Base-by-base conservation (phyloP, 2,888 invertebrate genomes). In the Eurytoma californica region DNA sequence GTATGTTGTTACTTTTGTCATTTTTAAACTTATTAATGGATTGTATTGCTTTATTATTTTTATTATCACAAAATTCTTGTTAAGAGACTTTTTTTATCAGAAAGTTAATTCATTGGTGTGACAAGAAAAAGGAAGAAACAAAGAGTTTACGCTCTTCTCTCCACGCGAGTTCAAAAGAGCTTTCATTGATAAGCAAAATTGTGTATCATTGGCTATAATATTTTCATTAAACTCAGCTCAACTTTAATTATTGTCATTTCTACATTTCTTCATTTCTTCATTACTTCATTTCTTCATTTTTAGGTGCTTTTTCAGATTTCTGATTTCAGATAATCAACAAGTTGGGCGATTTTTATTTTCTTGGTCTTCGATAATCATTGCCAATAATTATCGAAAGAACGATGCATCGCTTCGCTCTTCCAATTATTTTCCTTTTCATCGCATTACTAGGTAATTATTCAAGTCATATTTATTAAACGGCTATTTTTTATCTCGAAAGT, bases 371-470 rank as follows among this genome's bases (percentile, higher is more conserved):
- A 53, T n/a, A 73, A n/a, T n/a, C n/a, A 70, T 67, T 65, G 18
- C 61, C n/a, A 72, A 63, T 39, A 39, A 39, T 4, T 39, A 39
- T 7, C 7, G 4, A 39, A 39, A 67, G 14, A 3, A 18, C 77
- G 70, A 80, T 80, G 80, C 65, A 70, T 60, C 55, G 74, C 74
- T 49, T 77, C 12, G 24, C 53, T 47, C 47, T 75, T 57, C 51
- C 65, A 28, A 73, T 77, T 76, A 66, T 82, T 74, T 81, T 86
- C 51, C 73, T 86, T 74, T 78, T 87, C 61, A 66, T 85, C 77
- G 79, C 83, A 78, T 76, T 86, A 80, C 85, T 87, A 86, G 79
- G 86, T 77, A 74, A 39, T 79, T 57, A 66, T 70, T 39, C 7
- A 39, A 39, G 4, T 39, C 0, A 39, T 39, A 3, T 39, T 39